Evolutionary conservation across 2,113 vertebrate genomes (phyloP), one percentile per base, ranked within the genome.

Genomic region (Falco punctatus): DNA sequence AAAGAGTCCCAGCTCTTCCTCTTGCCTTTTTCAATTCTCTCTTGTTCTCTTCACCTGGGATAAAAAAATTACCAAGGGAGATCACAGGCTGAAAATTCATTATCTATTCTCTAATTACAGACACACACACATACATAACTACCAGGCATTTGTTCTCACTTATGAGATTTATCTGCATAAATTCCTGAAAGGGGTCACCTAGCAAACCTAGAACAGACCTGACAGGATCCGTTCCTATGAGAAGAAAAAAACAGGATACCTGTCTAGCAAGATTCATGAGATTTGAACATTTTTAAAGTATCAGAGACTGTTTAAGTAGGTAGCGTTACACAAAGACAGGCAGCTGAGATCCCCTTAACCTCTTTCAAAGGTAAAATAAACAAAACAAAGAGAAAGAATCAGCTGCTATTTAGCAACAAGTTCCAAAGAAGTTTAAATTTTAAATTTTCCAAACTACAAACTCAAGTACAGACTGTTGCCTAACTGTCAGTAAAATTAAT

Each of bases 71-170:
- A 64, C 15, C 88, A 89, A 72, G 77, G 84, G 89, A 89, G 4
- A 72, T 67, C 48, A 92, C 52, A 40, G 14, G 10, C 44, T 91
- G 35, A 33, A 94, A 89, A 89, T 59, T 95, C 78, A 81, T 94
- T 85, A 89, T 79, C 57, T 94, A 28, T 48, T 91, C 38, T 78
- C 70, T 96, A 91, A 92, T 96, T 94, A 86, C 48, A 81, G 42
- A 44, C 27, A 93, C 21, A 67, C 14, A 66, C 18, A 66, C 40
- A 74, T 16, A 82, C 40, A 74, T 16, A 82, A 42, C 51, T 83
- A 80, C 10, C 3, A 58, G 33, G 4, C 5, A 16, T 83, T 91
- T 87, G 9, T 70, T 94, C 64, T 46, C 61, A n/a, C 32, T 94
- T 69, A 48, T 3, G 30, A 42, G 66, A 62, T 87, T 86, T 85